phyloP scores from a whole-genome alignment of 2,888 invertebrate species.

The Encarsia formosa region DNA sequence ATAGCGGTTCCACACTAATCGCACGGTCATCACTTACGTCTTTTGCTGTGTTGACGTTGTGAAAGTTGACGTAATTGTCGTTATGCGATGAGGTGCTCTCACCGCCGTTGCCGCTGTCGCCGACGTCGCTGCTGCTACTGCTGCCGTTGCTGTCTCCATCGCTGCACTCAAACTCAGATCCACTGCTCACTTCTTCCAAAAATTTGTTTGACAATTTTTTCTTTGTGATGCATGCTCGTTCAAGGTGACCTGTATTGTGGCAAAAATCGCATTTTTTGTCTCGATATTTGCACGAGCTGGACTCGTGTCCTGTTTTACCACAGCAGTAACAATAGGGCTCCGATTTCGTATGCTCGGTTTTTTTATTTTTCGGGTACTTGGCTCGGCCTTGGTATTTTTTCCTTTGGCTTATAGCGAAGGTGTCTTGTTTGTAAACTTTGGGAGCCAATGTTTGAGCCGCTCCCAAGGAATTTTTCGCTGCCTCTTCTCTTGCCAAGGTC shows the following conservation, averaged over 20 bases:
- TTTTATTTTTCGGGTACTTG: not conserved
- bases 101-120: constrained; percentile 4
- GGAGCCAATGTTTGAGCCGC: constrained; percentile 6
- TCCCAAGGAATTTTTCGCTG: constrained; percentile 8
- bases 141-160: not conserved
- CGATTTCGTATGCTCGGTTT: not conserved
- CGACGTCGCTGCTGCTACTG: not conserved
- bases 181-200: constrained; percentile 14
- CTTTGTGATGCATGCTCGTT: constrained; percentile 21
- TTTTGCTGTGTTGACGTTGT: not conserved
- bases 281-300: constrained; percentile 13
- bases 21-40: constrained; percentile 4
- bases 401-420: constrained; percentile 4
- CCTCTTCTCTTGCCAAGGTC: constrained; percentile 7
- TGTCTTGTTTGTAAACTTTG: constrained; percentile 3
- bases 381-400: not conserved
- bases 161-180: constrained; percentile 6
- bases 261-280: constrained; percentile 17
- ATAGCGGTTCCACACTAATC: not conserved
- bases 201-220: constrained; percentile 15
- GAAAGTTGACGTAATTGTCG: not conserved
- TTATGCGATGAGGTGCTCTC: not conserved
- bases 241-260: constrained; percentile 18
- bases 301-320: constrained; percentile 13
- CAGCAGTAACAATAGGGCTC: constrained; percentile 17